phyloP scores from a whole-genome alignment of 2,888 invertebrate genomes.

The Parnassius apollo region DNA sequence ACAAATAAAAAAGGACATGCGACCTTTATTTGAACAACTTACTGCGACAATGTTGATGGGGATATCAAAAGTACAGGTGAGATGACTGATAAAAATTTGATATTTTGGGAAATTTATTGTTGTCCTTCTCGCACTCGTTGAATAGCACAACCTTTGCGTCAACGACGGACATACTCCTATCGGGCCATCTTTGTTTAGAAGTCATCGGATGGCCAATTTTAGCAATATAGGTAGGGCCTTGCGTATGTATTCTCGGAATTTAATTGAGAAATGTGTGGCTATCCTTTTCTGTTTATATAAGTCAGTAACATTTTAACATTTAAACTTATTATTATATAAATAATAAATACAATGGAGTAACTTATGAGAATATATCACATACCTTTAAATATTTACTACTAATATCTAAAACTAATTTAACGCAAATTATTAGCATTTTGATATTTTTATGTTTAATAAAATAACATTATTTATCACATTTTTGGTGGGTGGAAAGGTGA shows the following conservation, averaged over 20 bases:
- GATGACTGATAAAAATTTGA: constrained; percentile 54
- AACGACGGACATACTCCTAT: constrained; percentile 46
- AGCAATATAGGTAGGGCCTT: constrained; percentile 54
- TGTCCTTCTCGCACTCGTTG: constrained; percentile 63
- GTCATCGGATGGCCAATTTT: constrained; percentile 52
- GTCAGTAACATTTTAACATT: background rate
- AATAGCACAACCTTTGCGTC: constrained; percentile 40
- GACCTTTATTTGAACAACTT: constrained; percentile 83
- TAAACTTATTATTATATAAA: too few relatives aligned
- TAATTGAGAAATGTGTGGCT: constrained; percentile 66
- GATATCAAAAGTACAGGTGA: constrained; percentile 82
- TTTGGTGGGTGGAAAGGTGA: too few relatives aligned
- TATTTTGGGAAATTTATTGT: constrained; percentile 65
- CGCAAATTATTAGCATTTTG: too few relatives aligned
- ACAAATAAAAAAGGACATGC: constrained; percentile 83
- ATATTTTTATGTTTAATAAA: too few relatives aligned
- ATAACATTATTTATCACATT: too few relatives aligned
- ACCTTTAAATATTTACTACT: too few relatives aligned
- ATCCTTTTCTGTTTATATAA: constrained; percentile 55
- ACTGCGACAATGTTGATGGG: constrained; percentile 85
- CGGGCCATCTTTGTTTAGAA: constrained; percentile 76
- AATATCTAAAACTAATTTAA: too few relatives aligned
- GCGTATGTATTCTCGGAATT: constrained; percentile 60
- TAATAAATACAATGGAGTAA: too few relatives aligned
- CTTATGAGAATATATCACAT: too few relatives aligned